These are phyloP conservation scores for Zosterops hypoxanthus DNA, from an alignment of 2,113 vertebrate species.

Conservation along the genomic window DNA sequence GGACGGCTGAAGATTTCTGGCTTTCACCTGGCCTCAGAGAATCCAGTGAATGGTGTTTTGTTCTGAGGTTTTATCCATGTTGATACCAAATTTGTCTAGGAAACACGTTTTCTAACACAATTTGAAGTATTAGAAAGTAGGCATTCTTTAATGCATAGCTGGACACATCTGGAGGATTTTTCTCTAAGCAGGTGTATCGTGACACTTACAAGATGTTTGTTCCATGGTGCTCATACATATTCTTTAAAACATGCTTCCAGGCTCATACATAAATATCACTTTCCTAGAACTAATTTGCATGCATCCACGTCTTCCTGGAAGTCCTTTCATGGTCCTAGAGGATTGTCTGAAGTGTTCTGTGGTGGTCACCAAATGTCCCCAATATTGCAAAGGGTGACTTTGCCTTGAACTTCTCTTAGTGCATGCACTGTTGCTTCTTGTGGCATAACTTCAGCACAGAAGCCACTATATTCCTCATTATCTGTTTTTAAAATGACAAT, in stretches of 20 bases:
- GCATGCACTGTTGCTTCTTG: neutral
- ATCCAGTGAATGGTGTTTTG: neutral
- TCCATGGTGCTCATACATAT: fast-evolving
- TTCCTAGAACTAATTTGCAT: neutral
- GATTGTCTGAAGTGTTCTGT: neutral
- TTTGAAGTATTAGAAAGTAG: neutral
- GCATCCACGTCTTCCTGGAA: neutral
- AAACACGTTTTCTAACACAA: neutral
- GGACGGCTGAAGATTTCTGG: neutral
- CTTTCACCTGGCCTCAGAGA: neutral
- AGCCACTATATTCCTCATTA: neutral
- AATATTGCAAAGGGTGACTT: neutral
- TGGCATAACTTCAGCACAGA: neutral
- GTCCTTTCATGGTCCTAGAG: too few relatives aligned
- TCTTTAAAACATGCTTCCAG: neutral
- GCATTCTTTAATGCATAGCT: neutral
- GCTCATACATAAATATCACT: neutral
- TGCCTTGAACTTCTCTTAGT: neutral
- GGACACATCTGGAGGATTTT: neutral
- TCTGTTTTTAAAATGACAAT: neutral
- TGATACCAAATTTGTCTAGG: neutral
- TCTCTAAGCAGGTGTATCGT: fast-evolving
- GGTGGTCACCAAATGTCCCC: neutral
- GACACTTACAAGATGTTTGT: neutral
- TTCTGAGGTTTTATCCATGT: neutral